phyloP scores from a whole-genome alignment of 2,113 vertebrate species.

The Procavia capensis region DNA sequence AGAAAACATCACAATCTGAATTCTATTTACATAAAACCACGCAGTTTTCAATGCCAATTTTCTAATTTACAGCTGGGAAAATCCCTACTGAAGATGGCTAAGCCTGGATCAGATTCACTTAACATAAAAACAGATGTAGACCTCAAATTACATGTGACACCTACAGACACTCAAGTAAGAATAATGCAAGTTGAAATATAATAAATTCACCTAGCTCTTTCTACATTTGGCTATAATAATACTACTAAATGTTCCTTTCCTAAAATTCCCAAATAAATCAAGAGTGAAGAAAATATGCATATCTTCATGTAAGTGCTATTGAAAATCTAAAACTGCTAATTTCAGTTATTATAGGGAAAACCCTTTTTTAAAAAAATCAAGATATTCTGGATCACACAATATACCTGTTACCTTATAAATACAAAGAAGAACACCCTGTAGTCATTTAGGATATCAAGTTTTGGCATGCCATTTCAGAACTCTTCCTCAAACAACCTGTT shows the following conservation, averaged over 20 bases:
- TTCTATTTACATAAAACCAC: constrained; percentile 66
- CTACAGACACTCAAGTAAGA: constrained; percentile 24
- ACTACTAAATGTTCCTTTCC: neutral
- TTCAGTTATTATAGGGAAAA: neutral
- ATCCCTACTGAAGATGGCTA: constrained; percentile 51
- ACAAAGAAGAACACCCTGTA: neutral
- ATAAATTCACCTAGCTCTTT: neutral
- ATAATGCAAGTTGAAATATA: neutral
- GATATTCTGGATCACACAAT: neutral
- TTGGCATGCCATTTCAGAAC: neutral
- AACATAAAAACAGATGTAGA: constrained; percentile 51
- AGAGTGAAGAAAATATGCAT: neutral
- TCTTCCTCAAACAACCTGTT: neutral
- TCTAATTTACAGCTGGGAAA: constrained; percentile 60
- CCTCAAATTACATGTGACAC: constrained; percentile 59
- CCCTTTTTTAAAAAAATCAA: neutral
- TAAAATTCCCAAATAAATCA: constrained; percentile 6
- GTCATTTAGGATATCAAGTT: neutral
- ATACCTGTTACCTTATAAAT: constrained; percentile 20
- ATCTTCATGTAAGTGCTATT: neutral
- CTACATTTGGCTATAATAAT: neutral
- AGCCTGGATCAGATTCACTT: constrained; percentile 32
- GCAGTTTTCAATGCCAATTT: constrained; percentile 55
- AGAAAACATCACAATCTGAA: constrained; percentile 70
- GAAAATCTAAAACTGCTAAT: constrained; percentile 20